Evolutionary conservation across 2,797 vertebrate genomes (phyloP).

Genomic region (Prionace glauca): DNA sequence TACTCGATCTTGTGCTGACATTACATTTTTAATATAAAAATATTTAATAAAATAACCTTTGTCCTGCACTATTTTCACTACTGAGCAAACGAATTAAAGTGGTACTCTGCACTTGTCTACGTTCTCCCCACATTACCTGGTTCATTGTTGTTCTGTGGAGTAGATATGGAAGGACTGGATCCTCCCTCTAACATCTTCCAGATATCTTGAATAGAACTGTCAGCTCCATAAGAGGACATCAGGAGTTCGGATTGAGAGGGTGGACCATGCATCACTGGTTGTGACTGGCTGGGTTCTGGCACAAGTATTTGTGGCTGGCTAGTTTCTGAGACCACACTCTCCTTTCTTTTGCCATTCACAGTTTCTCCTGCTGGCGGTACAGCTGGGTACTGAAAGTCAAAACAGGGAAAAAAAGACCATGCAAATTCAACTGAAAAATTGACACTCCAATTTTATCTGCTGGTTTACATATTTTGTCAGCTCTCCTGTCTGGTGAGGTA

Average conservation of each 20-base stretch:
- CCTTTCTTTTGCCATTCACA: constrained; percentile 44
- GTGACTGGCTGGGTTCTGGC: constrained; percentile 26
- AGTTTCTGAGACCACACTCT: constrained; percentile 47
- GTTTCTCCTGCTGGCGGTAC: background rate
- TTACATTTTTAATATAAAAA: background rate
- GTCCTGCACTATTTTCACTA: background rate
- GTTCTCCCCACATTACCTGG: constrained; percentile 49
- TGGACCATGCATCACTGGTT: constrained; percentile 34
- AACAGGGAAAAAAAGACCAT: background rate
- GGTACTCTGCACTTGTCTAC: no score
- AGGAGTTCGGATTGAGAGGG: constrained; percentile 41
- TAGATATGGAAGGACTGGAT: constrained; percentile 58
- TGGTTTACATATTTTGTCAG: background rate
- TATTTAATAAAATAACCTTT: background rate
- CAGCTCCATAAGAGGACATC: constrained; percentile 53
- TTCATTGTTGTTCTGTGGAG: constrained; percentile 47
- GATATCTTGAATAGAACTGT: constrained; percentile 60
- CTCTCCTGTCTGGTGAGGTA: background rate
- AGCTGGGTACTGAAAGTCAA: background rate
- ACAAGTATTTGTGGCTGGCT: constrained; percentile 41
- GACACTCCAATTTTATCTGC: background rate
- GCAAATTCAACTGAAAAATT: background rate
- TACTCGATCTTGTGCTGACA: background rate
- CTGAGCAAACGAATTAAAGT: background rate
- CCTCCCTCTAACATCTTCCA: constrained; percentile 66